Evolutionary conservation across 1,140 invertebrate genomes (phyloP).

Genomic region (Lucilia sericata): DNA sequence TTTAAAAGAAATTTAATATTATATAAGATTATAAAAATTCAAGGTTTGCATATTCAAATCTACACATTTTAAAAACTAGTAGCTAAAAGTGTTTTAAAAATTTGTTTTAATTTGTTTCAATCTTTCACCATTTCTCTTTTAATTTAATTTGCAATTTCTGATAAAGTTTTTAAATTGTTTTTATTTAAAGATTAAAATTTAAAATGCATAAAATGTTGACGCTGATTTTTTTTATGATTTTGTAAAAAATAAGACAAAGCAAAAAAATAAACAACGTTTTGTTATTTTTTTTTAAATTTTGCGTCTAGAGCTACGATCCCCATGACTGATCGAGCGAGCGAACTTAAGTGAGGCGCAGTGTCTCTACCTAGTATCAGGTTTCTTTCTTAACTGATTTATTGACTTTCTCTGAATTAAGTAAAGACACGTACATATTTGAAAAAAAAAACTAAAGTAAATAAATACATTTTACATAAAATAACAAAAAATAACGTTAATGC

Average conservation of each 20-base stretch:
- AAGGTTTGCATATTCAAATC: not conserved
- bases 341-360: not conserved
- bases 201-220: conserved; percentile 5
- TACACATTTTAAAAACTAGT: no score
- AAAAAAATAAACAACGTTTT: not conserved
- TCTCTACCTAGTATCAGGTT: not conserved
- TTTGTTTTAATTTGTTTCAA: no score
- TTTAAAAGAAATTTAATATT: conserved; percentile 46
- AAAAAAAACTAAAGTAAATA: conserved; percentile 9
- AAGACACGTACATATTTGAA: conserved; percentile 35
- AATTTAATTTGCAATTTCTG: no score
- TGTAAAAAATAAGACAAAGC: not conserved
- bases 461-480: not conserved
- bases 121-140: no score
- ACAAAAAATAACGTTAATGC: conserved; percentile 31
- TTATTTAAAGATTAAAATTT: not conserved
- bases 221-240: not conserved
- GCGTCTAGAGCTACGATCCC: not conserved
- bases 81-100: no score
- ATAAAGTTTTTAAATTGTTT: not conserved
- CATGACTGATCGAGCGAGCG: not conserved
- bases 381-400: conserved; percentile 41
- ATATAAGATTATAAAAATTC: conserved; percentile 50
- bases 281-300: not conserved
- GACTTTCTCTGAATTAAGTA: conserved; percentile 38